Evolutionary conservation across 2,797 vertebrate species (phyloP).

Genomic region (Harpagifer antarcticus): DNA sequence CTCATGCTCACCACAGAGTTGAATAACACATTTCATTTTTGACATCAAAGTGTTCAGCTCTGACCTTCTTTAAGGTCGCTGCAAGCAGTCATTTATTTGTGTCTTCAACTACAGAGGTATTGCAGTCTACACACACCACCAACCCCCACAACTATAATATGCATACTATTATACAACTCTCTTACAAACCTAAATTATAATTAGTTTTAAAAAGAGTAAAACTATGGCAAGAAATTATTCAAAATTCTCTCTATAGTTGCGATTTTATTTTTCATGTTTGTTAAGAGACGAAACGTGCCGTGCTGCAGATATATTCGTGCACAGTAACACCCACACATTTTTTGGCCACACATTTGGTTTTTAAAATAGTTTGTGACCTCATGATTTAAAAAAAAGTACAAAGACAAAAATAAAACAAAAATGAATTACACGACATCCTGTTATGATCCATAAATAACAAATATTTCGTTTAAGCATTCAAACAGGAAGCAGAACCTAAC

Average conservation of each 20-base stretch:
- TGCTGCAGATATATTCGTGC: slow-evolving; percentile 1
- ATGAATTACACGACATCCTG: background rate
- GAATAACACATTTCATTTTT: slow-evolving; percentile 83
- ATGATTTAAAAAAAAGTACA: slow-evolving; percentile 24
- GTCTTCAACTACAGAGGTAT: slow-evolving; percentile 86
- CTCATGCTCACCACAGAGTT: slow-evolving; percentile 52
- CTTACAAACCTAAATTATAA: background rate
- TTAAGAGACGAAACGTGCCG: background rate
- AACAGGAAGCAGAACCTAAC: background rate
- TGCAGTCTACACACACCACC: slow-evolving; percentile 75
- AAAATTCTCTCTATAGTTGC: background rate
- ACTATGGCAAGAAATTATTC: background rate
- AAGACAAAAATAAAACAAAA: background rate
- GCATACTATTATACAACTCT: background rate
- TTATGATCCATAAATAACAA: slow-evolving; percentile 4
- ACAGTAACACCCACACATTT: slow-evolving; percentile 16
- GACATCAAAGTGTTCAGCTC: slow-evolving; percentile 84
- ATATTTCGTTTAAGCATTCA: slow-evolving; percentile 8
- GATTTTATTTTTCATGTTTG: slow-evolving; percentile 12
- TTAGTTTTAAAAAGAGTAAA: background rate
- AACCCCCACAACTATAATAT: no score
- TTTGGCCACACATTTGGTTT: background rate
- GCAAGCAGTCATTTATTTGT: slow-evolving; percentile 88
- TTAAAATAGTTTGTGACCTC: background rate
- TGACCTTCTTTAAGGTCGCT: slow-evolving; percentile 76